Evolutionary conservation across 2,797 vertebrate species (phyloP).

Genomic region (Chaetophractus vellerosus): DNA sequence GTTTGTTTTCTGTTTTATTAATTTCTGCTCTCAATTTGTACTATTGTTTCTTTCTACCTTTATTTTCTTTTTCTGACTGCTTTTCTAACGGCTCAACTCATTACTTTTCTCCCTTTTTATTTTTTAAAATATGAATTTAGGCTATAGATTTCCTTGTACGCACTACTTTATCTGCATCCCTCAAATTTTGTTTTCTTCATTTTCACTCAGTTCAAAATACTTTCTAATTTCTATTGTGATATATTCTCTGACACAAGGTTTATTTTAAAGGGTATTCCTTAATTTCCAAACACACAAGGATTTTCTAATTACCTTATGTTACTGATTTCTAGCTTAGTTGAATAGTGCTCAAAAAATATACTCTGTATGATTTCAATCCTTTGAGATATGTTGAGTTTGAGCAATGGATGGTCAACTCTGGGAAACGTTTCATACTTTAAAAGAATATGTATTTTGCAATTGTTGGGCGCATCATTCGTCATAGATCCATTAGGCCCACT

Average conservation of each 20-base stretch:
- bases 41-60: neutral
- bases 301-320: neutral
- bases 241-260: neutral
- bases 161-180: neutral
- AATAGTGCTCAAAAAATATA: neutral
- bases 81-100: neutral
- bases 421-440: neutral
- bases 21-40: too few species aligned
- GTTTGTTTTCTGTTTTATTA: neutral
- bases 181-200: neutral
- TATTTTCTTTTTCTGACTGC: neutral
- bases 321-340: neutral
- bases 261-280: neutral
- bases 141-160: neutral
- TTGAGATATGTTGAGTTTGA: neutral
- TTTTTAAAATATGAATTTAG: neutral
- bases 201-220: neutral
- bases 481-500: neutral
- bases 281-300: neutral
- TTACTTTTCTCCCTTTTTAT: neutral
- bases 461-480: neutral
- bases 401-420: neutral
- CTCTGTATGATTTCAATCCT: neutral
- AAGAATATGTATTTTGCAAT: neutral
- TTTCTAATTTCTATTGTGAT: neutral